Percentiles rank a stretch among this genome's conserved stretches.
phyloP scores from a whole-genome alignment of 2,888 invertebrate genomes.

The Pteria penguin region DNA sequence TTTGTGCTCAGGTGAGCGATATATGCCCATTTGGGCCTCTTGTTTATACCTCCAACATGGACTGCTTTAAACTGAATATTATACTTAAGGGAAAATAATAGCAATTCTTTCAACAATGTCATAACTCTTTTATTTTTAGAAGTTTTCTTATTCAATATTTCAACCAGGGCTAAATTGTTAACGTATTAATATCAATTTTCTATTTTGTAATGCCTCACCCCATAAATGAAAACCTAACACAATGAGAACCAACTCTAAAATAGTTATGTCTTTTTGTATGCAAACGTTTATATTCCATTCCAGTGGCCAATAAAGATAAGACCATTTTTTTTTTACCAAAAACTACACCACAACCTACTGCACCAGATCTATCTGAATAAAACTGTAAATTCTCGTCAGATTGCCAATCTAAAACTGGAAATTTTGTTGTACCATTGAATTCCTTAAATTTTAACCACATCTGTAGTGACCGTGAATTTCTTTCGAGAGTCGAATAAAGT shows the following conservation, averaged over 20 bases:
- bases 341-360: not conserved
- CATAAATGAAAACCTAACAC: no score
- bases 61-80: no score
- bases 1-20: no score
- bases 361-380: not conserved
- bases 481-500: not conserved
- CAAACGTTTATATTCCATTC: not conserved
- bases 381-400: not conserved
- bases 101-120: no score
- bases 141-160: conserved; percentile 1
- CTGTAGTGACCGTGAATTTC: not conserved
- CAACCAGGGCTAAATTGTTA: not conserved
- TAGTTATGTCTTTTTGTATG: not conserved
- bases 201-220: no score
- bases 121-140: no score
- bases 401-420: no score
- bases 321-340: not conserved
- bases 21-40: no score
- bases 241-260: not conserved
- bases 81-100: no score
- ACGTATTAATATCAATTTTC: no score
- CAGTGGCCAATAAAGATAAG: not conserved
- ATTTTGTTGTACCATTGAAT: no score
- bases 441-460: not conserved
- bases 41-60: no score